These are phyloP conservation scores for Holotrichia oblita DNA, from an alignment of 1,140 invertebrate genomes.

Conservation along the genomic window DNA sequence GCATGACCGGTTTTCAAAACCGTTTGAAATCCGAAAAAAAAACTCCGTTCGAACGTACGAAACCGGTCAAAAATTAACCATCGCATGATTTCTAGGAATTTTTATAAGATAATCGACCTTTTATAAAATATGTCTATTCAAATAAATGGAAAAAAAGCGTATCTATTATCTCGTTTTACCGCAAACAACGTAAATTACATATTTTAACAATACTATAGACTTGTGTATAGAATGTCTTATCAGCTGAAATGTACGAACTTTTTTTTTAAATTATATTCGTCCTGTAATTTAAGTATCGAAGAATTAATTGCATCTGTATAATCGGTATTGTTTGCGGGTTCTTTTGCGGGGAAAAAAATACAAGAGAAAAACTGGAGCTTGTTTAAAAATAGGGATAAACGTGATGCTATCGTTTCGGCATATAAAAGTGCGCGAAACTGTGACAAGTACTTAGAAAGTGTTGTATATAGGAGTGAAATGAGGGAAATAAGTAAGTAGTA, in stretches of 20 bases:
- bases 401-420: neutral
- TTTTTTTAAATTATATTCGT: no score
- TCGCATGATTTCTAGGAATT: neutral
- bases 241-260: neutral
- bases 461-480: neutral
- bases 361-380: neutral
- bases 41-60: neutral
- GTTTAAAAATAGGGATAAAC: neutral
- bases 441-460: neutral
- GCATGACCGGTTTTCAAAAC: constrained; percentile 5
- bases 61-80: neutral
- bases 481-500: neutral
- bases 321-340: neutral
- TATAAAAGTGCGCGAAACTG: neutral
- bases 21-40: neutral
- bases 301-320: neutral
- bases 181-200: neutral
- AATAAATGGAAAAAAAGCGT: neutral
- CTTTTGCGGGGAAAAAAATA: no score
- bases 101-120: neutral
- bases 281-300: neutral
- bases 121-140: neutral
- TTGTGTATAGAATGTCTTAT: neutral
- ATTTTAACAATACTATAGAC: neutral
- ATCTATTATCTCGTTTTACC: neutral